Percentiles rank a stretch among this genome's conserved stretches.
phyloP scores from a whole-genome alignment of 1,140 invertebrate genomes.

The Brachionus sp. region DNA sequence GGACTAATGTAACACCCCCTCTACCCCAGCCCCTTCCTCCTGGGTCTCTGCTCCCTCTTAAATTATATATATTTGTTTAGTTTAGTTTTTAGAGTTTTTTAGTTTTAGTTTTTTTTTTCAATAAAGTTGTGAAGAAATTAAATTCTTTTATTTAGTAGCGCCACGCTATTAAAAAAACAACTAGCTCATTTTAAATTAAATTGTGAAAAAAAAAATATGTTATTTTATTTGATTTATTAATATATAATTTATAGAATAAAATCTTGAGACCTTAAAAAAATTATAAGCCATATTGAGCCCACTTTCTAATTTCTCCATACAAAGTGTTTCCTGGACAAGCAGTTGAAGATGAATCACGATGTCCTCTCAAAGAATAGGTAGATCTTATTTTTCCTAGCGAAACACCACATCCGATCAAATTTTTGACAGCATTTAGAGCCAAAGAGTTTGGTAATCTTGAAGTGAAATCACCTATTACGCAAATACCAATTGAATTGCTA shows the following conservation, averaged over 20 bases:
- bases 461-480: slow-evolving; percentile 65
- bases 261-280: not conserved
- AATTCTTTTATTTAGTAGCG: no score
- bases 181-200: no score
- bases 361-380: slow-evolving; percentile 50
- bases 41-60: no score
- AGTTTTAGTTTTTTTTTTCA: no score
- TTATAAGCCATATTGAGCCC: not conserved
- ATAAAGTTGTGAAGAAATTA: no score
- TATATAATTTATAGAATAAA: not conserved
- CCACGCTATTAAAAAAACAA: no score
- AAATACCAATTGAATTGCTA: slow-evolving; percentile 64
- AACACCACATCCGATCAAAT: slow-evolving; percentile 50
- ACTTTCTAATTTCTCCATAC: not conserved
- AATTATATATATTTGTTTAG: not conserved
- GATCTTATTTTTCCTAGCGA: slow-evolving; percentile 46
- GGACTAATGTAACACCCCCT: no score
- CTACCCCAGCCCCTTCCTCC: no score
- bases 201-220: no score
- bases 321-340: slow-evolving; percentile 52
- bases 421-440: slow-evolving; percentile 48
- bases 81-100: no score
- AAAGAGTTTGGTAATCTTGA: slow-evolving; percentile 47
- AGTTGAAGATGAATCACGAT: slow-evolving; percentile 48
- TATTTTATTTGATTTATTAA: not conserved